A percentile compares a stretch with the other conserved stretches of the same genome.
Evolutionary conservation across 2,888 invertebrate genomes (phyloP).

Genomic region (Lithophane leautieri): DNA sequence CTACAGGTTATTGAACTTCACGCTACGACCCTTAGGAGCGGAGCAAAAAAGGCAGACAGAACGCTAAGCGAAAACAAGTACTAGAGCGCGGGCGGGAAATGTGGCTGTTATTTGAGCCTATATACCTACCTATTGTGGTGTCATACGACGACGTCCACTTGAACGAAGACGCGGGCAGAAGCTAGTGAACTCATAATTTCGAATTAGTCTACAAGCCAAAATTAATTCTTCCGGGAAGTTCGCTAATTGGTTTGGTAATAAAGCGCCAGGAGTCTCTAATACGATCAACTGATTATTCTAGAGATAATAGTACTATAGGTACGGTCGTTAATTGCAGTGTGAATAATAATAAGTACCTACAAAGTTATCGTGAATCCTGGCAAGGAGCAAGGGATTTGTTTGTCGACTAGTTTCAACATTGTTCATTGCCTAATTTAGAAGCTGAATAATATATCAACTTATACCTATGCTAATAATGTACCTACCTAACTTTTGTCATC

Average conservation of each 20-base stretch:
- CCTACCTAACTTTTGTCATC: neutral
- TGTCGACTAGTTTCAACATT: neutral
- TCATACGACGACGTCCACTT: too few species aligned
- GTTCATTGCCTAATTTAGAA: neutral
- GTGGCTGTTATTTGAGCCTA: too few species aligned
- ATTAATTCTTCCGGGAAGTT: neutral
- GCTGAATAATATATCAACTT: neutral
- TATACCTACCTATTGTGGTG: too few species aligned
- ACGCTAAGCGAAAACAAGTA: too few species aligned
- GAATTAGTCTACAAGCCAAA: neutral
- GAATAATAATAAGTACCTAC: too few species aligned
- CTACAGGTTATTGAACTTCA: too few species aligned
- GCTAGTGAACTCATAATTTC: neutral
- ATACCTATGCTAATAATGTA: neutral
- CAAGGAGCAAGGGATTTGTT: neutral
- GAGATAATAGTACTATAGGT: too few species aligned
- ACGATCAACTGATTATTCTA: constrained; percentile 7
- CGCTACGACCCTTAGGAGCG: too few species aligned
- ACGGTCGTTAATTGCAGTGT: neutral
- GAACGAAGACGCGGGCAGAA: too few species aligned
- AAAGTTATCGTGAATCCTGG: neutral
- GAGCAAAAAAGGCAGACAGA: too few species aligned
- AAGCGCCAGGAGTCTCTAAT: neutral
- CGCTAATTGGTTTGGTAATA: constrained; percentile 3
- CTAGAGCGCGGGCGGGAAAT: too few species aligned